Evolutionary conservation across 2,113 vertebrate genomes (phyloP).

Genomic region (Podilymbus podiceps): DNA sequence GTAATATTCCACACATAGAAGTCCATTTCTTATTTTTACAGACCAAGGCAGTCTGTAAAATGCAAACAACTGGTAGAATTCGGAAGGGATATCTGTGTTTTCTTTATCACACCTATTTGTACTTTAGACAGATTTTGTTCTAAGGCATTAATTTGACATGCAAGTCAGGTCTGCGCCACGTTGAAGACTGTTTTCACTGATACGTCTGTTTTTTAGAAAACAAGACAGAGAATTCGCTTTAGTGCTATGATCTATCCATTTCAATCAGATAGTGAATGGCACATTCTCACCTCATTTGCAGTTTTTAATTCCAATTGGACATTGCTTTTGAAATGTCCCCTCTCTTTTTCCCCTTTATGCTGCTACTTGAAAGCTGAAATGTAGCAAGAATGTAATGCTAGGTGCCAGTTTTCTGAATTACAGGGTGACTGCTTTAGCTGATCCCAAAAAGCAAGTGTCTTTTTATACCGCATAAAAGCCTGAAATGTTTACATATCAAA

Average conservation of each 20-base stretch:
- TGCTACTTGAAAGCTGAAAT: conserved; percentile 85
- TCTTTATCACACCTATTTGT: conserved; percentile 64
- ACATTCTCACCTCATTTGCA: conserved; percentile 82
- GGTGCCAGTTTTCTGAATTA: conserved; percentile 85
- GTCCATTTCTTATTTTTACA: not conserved
- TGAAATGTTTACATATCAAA: conserved; percentile 92
- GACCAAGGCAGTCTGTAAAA: conserved; percentile 13
- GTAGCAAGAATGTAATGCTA: conserved; percentile 80
- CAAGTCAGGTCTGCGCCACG: conserved; percentile 15
- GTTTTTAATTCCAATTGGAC: conserved; percentile 89
- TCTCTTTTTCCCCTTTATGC: conserved; percentile 58
- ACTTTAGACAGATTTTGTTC: conserved; percentile 52
- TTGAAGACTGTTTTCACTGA: conserved; percentile 54
- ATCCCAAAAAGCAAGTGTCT: conserved; percentile 83
- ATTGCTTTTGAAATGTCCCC: conserved; percentile 81
- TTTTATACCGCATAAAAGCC: conserved; percentile 84
- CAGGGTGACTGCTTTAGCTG: conserved; percentile 85
- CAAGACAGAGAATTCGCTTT: conserved; percentile 70
- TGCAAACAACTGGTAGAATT: conserved; percentile 20
- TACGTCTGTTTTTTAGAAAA: conserved; percentile 38
- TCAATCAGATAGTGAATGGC: conserved; percentile 85
- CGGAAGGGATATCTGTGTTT: conserved; percentile 46
- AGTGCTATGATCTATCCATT: conserved; percentile 80
- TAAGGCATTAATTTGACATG: conserved; percentile 52
- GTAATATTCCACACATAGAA: not conserved